Base-by-base conservation (phyloP, 1,140 invertebrate species). In the Dendrolimus punctatus region DNA sequence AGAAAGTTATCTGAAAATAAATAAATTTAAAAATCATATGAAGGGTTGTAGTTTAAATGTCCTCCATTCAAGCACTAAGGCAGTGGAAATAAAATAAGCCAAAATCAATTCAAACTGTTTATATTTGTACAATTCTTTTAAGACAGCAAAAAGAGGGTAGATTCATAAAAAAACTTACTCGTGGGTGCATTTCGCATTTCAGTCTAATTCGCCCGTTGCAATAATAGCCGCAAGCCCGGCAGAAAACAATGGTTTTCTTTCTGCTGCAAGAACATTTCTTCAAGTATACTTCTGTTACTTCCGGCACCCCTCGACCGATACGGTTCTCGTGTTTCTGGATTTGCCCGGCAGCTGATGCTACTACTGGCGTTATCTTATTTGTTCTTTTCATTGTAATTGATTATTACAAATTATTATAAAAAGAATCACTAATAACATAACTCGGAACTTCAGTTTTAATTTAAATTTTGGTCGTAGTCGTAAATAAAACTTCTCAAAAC, bases 201-300 rank as follows among this genome's bases (percentile, higher is more conserved):
- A 83, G 45, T 8, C 78, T 70, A 51, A 82, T 77, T 6, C 82
- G 73, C 40, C 80, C 80, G 53, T 80, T 64, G 48, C 80, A 83
- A 55, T 82, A 80, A 55, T 73, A 85, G 8, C 82, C 82, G 55
- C 82, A 85, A 23, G 77, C 61, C 45, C 80, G 68, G 55, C 82
- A 85, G 53, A 85, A 83, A 5, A 83, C 82, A 8, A 78, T 77
- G 0, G 72, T 73, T 60, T 82, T 85, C 3, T 74, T 75, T 48
- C 82, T 59, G 6, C 60, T 51, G 51, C 82, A 85, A 6, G 73
- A 73, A 68, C 82, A 85, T 64, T 68, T 77, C 41, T 76, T 73
- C 0, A 37, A 67, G 46, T 80, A 80, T 4, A 52, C 51, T 6
- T 70, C 55, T 5, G 39, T 68, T 44, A 85, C 70, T 56, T 69